Base-by-base conservation (phyloP, 2,113 vertebrate species). In the Poicephalus gulielmi region DNA sequence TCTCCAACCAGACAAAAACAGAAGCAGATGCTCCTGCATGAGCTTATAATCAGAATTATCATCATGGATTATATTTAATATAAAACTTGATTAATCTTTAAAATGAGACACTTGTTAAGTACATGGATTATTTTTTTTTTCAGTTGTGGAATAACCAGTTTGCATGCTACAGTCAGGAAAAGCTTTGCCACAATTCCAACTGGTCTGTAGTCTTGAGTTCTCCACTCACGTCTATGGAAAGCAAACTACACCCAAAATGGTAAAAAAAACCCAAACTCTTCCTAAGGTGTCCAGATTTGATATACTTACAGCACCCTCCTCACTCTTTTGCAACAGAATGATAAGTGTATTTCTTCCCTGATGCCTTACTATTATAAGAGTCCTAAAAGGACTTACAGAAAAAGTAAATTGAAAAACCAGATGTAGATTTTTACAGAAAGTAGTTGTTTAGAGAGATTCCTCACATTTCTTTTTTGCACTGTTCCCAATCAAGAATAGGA, bases 31-130 rank as follows among this genome's bases (percentile, higher is more conserved):
- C 52, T 91, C 41, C 59, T 90, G 57, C 78, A 85, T 47, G 85
- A 89, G 82, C 6, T 94, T 81, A 90, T 95, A 96, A 97, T 95
- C 95, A 90, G 91, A 43, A 88, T 78, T 41, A 59, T 69, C 82
- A 77, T 57, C 84, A 59, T 6, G 30, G 68, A 83, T 75, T 68
- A n/a, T 46, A 70, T 59, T 75, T 70, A 73, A 81, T 73, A 82
- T 14, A 66, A 57, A 90, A 46, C 47, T 47, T 60, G 33, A 83
- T 66, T 79, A 71, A 73, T 63, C 57, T 92, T 78, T 52, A 39
- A 88, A 91, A 46, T 28, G 20, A 86, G 13, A 46, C 8, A 33
- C 73, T 83, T 82, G 17, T 75, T 76, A 95, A 30, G 19, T 41
- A 68, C 17, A 10, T 6, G 12, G 18, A 39, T 30, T 20, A 31